Percentiles rank a stretch among this genome's conserved stretches.
These are phyloP conservation scores for Daptonema setosum DNA, from an alignment of 2,888 invertebrate species.

Conservation along the genomic window DNA sequence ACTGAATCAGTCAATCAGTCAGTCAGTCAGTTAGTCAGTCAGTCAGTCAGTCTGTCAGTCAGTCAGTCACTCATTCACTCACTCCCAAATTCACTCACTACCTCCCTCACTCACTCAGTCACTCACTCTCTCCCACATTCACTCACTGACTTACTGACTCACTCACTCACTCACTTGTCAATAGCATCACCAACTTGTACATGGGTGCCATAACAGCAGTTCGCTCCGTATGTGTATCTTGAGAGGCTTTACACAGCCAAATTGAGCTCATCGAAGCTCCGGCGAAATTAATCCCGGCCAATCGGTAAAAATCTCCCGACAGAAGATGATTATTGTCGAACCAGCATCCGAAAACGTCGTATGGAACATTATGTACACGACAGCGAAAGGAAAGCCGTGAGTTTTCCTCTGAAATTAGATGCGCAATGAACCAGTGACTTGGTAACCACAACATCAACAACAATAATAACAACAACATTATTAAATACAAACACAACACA, in stretches of 20 bases:
- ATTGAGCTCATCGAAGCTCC: too few relatives aligned
- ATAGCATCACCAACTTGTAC: conserved; percentile 26
- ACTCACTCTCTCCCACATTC: too few relatives aligned
- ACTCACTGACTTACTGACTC: too few relatives aligned
- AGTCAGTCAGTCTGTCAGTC: neutral
- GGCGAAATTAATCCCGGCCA: conserved; percentile 36
- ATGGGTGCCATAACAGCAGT: conserved; percentile 52
- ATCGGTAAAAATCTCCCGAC: conserved; percentile 57
- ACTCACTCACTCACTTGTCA: too few relatives aligned
- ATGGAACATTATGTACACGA: conserved; percentile 52
- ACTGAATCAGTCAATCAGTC: too few relatives aligned
- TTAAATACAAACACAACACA: too few relatives aligned
- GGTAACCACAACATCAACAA: too few relatives aligned
- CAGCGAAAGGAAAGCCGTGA: conserved; percentile 34
- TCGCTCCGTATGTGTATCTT: conserved; percentile 54
- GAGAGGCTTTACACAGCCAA: conserved; percentile 59
- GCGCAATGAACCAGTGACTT: too few relatives aligned
- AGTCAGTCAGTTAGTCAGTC: too few relatives aligned
- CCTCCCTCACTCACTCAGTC: too few relatives aligned
- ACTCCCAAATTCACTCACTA: too few relatives aligned
- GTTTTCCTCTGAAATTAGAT: conserved; percentile 34
- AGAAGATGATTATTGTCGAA: conserved; percentile 56
- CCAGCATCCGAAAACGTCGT: conserved; percentile 73
- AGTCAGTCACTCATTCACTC: neutral
- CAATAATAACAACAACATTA: too few relatives aligned